Evolutionary conservation across 2,797 vertebrate genomes (phyloP), one percentile per base, ranked within the genome.

Genomic region (Cuniculus paca): DNA sequence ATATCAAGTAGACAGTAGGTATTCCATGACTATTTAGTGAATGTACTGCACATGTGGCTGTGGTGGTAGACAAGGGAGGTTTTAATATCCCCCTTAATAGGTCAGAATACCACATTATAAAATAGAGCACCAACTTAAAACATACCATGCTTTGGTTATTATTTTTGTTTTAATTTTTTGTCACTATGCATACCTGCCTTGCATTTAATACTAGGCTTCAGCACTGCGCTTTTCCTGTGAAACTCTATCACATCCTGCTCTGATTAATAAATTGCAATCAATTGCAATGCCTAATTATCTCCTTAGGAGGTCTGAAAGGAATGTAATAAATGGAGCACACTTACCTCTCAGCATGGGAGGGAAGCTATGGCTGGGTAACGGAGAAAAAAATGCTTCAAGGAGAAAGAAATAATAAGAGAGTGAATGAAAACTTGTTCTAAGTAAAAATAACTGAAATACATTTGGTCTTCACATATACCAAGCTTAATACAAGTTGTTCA

Each of bases 201-300:
- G 42, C 91, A 93, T 95, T 97, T 96, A 85, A 85, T 72, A 50
- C 74, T 60, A 54, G 63, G 63, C 85, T 94, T 22, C 52, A 36
- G 92, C 52, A 14, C 84, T 93, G 39, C 34, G 10, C 1, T 24
- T 92, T 81, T 50, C 80, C 54, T 45, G 34, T 42, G 34, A 85
- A 77, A 95, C 92, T 91, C 79, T 78, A 5, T 72, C 93, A 80
- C 90, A 96, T 97, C 95, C 96, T 98, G 96, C 93, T 97, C 98
- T 98, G 98, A 98, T 98, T 98, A 98, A 98, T 98, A 98, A 98
- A 98, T 98, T 98, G 97, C 98, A 98, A 98, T 98, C 98, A 98
- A 98, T 98, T 98, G 96, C 96, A 97, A 97, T 96, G 95, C 79
- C 92, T 98, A 97, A 98, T 98, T 98, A 98, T 97, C 97, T 98